Percentiles rank a stretch among this genome's conserved stretches.
phyloP scores from a whole-genome alignment of 2,113 vertebrate genomes.

The Cercopithecus mona region DNA sequence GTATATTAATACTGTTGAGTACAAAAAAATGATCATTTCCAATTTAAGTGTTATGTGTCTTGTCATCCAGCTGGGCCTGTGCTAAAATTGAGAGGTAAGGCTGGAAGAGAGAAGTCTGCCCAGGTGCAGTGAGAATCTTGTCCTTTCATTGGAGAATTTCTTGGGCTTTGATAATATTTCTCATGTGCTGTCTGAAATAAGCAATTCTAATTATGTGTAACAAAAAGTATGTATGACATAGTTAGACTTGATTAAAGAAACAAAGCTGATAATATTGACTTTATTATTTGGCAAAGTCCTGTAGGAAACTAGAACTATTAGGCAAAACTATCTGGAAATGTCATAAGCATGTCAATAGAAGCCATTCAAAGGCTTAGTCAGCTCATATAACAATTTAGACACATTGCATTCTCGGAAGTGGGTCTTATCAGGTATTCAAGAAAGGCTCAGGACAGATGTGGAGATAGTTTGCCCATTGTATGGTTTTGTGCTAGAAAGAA shows the following conservation, averaged over 20 bases:
- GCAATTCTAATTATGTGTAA: slow-evolving; percentile 18
- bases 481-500: background rate
- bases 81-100: background rate
- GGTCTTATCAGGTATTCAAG: background rate
- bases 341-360: background rate
- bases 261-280: background rate
- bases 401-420: background rate
- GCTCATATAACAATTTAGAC: background rate
- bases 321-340: background rate
- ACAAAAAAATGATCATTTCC: background rate
- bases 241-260: slow-evolving; percentile 14
- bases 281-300: slow-evolving; percentile 14
- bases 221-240: background rate
- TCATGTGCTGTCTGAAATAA: background rate
- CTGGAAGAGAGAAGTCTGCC: background rate
- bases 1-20: background rate
- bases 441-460: background rate
- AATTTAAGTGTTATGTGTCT: background rate
- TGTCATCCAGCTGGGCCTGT: background rate
- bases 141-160: background rate
- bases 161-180: background rate
- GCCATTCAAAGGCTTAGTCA: background rate
- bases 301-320: background rate
- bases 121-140: background rate
- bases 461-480: background rate